Conservation (phyloP, 2,888 invertebrate species). For the Serripes groenlandicus region DNA sequence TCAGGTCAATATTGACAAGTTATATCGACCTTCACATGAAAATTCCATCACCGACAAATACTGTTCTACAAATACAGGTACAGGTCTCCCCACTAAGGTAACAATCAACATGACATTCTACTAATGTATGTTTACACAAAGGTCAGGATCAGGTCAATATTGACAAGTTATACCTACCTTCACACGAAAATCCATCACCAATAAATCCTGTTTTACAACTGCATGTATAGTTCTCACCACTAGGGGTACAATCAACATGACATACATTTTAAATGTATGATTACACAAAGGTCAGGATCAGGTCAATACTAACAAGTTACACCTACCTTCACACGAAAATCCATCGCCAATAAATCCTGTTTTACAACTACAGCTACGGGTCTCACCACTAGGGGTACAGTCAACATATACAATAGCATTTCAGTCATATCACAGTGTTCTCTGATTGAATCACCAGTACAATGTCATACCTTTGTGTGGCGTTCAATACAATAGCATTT, state of each 20-base stretch:
- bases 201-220: constrained; percentile 91
- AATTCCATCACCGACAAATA: constrained; percentile 87
- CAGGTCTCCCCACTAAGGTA: constrained; percentile 92
- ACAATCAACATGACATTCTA: constrained; percentile 96
- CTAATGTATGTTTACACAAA: no score
- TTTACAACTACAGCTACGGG: constrained; percentile 92
- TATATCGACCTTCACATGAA: constrained; percentile 78
- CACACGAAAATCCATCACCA: constrained; percentile 81
- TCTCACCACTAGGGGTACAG: constrained; percentile 93
- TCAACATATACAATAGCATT: no score
- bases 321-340: constrained; percentile 76
- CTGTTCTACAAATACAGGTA: constrained; percentile 92
- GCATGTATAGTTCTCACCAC: constrained; percentile 92
- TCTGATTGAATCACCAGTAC: no score
- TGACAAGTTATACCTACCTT: no score
- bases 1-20: no score
- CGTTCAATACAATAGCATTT: no score
- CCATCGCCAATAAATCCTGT: constrained; percentile 89
- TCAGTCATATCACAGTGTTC: no score
- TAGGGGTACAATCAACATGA: constrained; percentile 95
- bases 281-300: no score
- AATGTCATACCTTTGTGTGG: no score
- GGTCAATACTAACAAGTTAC: no score
- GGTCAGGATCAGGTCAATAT: no score
- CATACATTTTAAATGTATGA: no score